A percentile compares a stretch with the other conserved stretches of the same genome.
These are phyloP conservation scores for Melinopterus prodromus DNA, from an alignment of 2,888 invertebrate species.

Conservation along the genomic window DNA sequence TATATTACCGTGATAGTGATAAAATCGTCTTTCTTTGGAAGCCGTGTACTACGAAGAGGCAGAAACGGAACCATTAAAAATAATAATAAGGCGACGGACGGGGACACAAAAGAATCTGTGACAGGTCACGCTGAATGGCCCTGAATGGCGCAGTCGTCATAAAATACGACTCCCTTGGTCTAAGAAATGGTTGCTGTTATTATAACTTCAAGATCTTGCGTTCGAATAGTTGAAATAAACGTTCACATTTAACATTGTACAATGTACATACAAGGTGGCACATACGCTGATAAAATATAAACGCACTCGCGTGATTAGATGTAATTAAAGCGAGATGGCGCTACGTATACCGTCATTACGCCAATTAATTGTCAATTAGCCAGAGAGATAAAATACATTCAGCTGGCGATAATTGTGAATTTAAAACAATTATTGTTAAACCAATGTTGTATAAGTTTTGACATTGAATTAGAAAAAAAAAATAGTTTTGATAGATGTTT, in stretches of 20 bases:
- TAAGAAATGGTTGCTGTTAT: background rate
- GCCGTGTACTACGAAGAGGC: conserved; percentile 20
- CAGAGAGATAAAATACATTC: background rate
- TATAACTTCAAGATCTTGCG: background rate
- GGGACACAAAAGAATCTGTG: conserved; percentile 17
- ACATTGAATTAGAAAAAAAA: background rate
- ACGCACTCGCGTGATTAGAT: background rate
- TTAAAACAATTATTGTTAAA: background rate
- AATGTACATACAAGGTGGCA: too few relatives aligned
- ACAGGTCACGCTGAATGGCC: conserved; percentile 8
- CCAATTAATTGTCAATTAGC: background rate
- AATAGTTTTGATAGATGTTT: background rate
- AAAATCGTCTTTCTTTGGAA: conserved; percentile 34
- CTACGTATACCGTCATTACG: background rate
- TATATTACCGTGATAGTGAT: conserved; percentile 34
- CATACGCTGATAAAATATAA: background rate
- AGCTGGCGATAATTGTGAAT: background rate
- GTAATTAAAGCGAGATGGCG: background rate
- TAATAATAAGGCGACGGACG: conserved; percentile 11
- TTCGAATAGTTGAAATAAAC: too few relatives aligned
- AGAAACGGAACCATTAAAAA: conserved; percentile 4
- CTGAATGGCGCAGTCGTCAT: conserved; percentile 8
- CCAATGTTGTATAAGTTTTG: background rate
- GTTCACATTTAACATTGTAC: too few relatives aligned
- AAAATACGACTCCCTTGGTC: conserved; percentile 6